Conservation (phyloP, 1,140 invertebrate species). For the Oryzaephilus surinamensis region DNA sequence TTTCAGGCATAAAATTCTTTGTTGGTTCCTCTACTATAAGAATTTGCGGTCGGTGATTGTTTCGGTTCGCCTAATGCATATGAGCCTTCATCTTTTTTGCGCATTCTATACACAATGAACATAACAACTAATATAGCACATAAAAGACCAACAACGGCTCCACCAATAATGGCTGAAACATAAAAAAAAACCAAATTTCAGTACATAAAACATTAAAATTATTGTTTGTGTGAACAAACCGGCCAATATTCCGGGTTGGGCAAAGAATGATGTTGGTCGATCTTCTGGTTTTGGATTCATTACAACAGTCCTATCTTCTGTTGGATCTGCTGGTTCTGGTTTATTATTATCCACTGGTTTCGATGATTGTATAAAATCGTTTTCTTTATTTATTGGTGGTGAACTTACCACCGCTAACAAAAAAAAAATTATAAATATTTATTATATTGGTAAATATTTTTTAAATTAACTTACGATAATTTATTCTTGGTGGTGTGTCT, state of each 20-base stretch:
- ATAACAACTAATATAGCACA: conserved; percentile 97
- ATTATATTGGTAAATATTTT: neutral
- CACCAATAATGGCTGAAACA: conserved; percentile 90
- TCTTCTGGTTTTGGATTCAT: conserved; percentile 73
- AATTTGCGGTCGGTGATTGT: conserved; percentile 78
- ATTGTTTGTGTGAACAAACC: conserved; percentile 46
- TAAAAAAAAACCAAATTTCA: conserved; percentile 9
- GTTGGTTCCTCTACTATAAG: conserved; percentile 82
- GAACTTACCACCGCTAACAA: too few relatives aligned
- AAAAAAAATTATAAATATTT: neutral
- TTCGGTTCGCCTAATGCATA: conserved; percentile 96
- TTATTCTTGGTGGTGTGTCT: conserved; percentile 17
- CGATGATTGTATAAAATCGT: too few relatives aligned
- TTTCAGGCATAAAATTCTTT: conserved; percentile 92
- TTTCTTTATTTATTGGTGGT: too few relatives aligned
- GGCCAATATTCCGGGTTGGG: conserved; percentile 87
- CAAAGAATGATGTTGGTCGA: conserved; percentile 80
- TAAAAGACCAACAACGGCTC: conserved; percentile 91
- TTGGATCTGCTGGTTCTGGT: conserved; percentile 1
- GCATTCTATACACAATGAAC: conserved; percentile 99
- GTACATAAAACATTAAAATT: neutral
- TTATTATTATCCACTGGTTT: too few relatives aligned
- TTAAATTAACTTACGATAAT: conserved; percentile 2
- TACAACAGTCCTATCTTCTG: conserved; percentile 39
- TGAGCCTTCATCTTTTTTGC: conserved; percentile 99